Percentiles rank a stretch among this genome's conserved stretches.
phyloP scores from a whole-genome alignment of 35 echinoderm and acorn worm species.

The Eucidaris tribuloides region DNA sequence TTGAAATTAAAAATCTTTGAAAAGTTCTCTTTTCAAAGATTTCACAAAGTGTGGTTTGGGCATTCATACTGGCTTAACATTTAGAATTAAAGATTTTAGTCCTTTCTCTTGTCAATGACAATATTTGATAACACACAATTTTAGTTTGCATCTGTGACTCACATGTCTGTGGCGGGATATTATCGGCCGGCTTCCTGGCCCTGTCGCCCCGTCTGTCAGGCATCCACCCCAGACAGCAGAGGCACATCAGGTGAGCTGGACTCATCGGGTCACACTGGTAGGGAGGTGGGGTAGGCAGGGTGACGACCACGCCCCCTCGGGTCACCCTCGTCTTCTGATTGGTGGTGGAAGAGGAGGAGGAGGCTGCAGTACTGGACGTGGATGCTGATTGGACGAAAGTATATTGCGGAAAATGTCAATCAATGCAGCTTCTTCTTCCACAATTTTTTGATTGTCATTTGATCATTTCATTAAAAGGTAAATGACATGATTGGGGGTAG shows the following conservation, averaged over 20 bases:
- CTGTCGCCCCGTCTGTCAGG: constrained; percentile 76
- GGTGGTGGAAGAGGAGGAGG: neutral
- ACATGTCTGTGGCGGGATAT: constrained; percentile 55
- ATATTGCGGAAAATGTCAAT: too few relatives aligned
- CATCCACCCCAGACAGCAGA: constrained; percentile 53
- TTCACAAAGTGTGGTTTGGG: neutral
- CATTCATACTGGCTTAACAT: too few relatives aligned
- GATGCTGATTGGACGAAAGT: too few relatives aligned
- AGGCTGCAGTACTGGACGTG: neutral
- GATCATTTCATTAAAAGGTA: too few relatives aligned
- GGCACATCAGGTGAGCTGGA: constrained; percentile 58
- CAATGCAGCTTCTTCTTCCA: too few relatives aligned
- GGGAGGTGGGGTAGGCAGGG: constrained; percentile 16
- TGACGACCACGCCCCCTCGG: neutral
- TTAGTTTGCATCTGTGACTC: neutral
- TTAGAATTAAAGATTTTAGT: neutral
- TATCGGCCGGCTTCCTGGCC: neutral
- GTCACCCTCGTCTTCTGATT: neutral
- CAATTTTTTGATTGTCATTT: too few relatives aligned
- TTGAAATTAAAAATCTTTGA: neutral
- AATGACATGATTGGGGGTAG: too few relatives aligned
- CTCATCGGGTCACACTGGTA: constrained; percentile 21
- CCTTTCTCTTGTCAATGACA: neutral
- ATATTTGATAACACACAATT: neutral
- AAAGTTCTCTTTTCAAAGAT: too few relatives aligned